Evolutionary conservation across 2,888 invertebrate genomes (phyloP), one percentile per base, ranked within the genome.

Genomic region (Agrenia bidenticulata): DNA sequence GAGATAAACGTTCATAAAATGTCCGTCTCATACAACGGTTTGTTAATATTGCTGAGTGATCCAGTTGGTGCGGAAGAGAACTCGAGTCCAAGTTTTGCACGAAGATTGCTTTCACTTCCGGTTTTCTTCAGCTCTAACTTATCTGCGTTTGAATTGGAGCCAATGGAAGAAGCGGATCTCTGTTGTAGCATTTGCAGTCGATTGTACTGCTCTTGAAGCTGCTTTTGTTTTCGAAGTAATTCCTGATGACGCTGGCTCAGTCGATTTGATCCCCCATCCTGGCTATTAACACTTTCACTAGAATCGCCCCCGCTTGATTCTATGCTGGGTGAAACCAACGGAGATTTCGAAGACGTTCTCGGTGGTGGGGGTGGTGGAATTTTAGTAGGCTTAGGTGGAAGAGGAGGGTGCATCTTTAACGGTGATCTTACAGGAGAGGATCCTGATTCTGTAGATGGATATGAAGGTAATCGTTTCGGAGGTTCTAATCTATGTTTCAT

Each of bases 351-450:
- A 76, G 91, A 90, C 74, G 92, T 92, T 74, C 93, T 85, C n/a
- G 93, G 93, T 27, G 93, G 93, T 32, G 94, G 91, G n/a, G 91
- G 93, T 19, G 93, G 94, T 7, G 93, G 93, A 51, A 90, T 87
- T 61, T 75, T 86, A 49, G 92, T 91, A 59, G 92, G 92, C 80
- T 90, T 90, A 76, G 82, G 81, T 67, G 85, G 72, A 2, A 77
- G 64, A 7, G 74, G 75, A 23, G 75, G 75, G 58, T 73, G 67
- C 49, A 62, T 59, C 39, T 62, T 70, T 23, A 66, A 58, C 11
- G 67, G 68, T 11, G 72, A 67, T 19, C 74, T 60, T 0, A 76
- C 73, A 2, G 76, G 76, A 2, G 73, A 73, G 4, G n/a, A 73
- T 70, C 73, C 73, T 2, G 72, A 72, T 45, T 76, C 76, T 71